phyloP scores from a whole-genome alignment of 2,888 invertebrate genomes.

The Carabus problematicus region DNA sequence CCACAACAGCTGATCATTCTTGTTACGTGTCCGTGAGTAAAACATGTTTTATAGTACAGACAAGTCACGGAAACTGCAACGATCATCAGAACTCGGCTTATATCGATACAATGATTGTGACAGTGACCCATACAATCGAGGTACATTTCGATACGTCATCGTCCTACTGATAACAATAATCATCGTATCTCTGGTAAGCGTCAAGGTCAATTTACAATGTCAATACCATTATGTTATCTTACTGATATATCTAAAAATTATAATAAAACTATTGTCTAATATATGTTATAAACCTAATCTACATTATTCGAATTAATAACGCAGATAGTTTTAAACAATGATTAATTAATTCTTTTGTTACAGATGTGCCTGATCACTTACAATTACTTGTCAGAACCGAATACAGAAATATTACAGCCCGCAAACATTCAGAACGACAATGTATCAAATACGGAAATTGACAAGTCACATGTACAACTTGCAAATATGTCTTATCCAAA shows the following conservation, averaged over 20 bases:
- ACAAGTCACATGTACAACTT: slow-evolving; percentile 3
- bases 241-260: too few relatives aligned
- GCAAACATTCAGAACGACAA: background rate
- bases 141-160: slow-evolving; percentile 24
- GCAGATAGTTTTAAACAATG: too few relatives aligned
- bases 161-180: slow-evolving; percentile 17
- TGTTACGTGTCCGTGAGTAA: too few relatives aligned
- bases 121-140: slow-evolving; percentile 3
- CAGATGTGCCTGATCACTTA: slow-evolving; percentile 28
- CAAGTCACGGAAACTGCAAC: slow-evolving; percentile 7
- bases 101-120: slow-evolving; percentile 27
- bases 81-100: slow-evolving; percentile 26
- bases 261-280: too few relatives aligned
- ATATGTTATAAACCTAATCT: too few relatives aligned
- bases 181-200: slow-evolving; percentile 29
- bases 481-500: background rate
- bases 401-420: background rate
- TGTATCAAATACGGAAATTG: too few relatives aligned
- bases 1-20: too few relatives aligned
- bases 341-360: slow-evolving; percentile 2
- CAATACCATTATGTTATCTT: too few relatives aligned
- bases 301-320: too few relatives aligned
- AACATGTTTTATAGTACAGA: slow-evolving; percentile 22
- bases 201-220: background rate
- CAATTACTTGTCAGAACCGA: slow-evolving; percentile 18